Conservation (phyloP, 1,140 invertebrate genomes). For the Drosophila tropicalis region DNA sequence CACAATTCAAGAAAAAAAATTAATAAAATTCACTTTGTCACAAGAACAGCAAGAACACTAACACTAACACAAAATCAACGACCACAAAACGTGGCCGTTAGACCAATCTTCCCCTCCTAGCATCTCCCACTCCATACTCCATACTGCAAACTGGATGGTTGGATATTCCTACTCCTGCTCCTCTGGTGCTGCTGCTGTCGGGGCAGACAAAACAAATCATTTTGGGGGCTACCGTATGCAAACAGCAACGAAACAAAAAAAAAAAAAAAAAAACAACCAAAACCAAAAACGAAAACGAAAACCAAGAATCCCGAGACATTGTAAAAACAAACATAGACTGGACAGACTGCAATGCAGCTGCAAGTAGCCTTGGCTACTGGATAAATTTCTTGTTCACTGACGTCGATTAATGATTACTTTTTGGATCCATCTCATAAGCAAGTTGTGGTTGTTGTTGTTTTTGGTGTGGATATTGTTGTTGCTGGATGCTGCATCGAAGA, state of each 20-base stretch:
- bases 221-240: conserved; percentile 66
- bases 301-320: conserved; percentile 53
- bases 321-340: conserved; percentile 65
- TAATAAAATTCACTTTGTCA: conserved; percentile 35
- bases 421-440: conserved; percentile 74
- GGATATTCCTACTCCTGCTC: conserved; percentile 3
- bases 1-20: conserved; percentile 22
- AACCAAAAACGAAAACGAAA: conserved; percentile 40
- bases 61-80: conserved; percentile 27
- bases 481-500: conserved; percentile 67
- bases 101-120: conserved; percentile 1
- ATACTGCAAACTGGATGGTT: no score
- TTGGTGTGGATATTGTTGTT: conserved; percentile 6
- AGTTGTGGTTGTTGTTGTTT: conserved; percentile 1
- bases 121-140: conserved; percentile 2
- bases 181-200: conserved; percentile 17
- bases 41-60: conserved; percentile 21
- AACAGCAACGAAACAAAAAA: conserved; percentile 29
- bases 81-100: conserved; percentile 21
- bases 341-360: conserved; percentile 38
- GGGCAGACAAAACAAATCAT: conserved; percentile 78
- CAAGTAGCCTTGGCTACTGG: conserved; percentile 14
- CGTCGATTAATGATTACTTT: conserved; percentile 65
- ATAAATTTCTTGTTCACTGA: conserved; percentile 23
- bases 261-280: conserved; percentile 42